phyloP scores from a whole-genome alignment of 2,113 vertebrate species.

The Sylvia atricapilla region DNA sequence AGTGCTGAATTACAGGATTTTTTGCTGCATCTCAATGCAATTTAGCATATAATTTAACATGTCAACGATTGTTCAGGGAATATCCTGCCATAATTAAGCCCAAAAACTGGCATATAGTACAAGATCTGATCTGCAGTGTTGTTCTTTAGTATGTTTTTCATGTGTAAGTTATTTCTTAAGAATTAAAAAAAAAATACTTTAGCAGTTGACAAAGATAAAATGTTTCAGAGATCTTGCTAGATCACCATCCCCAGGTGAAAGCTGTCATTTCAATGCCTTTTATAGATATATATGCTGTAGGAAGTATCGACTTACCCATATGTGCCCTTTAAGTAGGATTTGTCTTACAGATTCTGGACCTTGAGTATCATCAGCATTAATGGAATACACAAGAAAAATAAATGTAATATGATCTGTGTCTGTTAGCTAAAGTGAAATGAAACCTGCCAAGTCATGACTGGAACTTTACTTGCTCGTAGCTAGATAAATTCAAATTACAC shows the following conservation, averaged over 20 bases:
- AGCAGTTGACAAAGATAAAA: background rate
- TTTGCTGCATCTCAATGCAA: background rate
- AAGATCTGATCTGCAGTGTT: background rate
- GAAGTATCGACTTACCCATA: background rate
- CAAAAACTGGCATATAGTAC: background rate
- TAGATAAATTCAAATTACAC: background rate
- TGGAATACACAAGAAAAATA: background rate
- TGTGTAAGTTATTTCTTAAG: background rate
- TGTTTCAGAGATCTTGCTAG: background rate
- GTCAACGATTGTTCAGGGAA: background rate
- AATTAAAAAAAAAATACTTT: background rate
- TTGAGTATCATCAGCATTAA: background rate
- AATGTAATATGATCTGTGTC: background rate
- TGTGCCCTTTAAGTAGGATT: background rate
- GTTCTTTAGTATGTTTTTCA: background rate
- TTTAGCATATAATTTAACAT: background rate
- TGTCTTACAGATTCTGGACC: background rate
- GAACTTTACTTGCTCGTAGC: background rate
- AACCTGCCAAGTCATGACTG: background rate
- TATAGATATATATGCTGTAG: background rate
- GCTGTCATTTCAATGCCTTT: background rate
- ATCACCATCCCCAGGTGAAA: rapidly evolving
- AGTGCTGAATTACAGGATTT: background rate
- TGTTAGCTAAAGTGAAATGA: background rate
- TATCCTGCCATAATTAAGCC: background rate